Conservation (phyloP, 2,888 invertebrate species). For the Cantharis rufa region DNA sequence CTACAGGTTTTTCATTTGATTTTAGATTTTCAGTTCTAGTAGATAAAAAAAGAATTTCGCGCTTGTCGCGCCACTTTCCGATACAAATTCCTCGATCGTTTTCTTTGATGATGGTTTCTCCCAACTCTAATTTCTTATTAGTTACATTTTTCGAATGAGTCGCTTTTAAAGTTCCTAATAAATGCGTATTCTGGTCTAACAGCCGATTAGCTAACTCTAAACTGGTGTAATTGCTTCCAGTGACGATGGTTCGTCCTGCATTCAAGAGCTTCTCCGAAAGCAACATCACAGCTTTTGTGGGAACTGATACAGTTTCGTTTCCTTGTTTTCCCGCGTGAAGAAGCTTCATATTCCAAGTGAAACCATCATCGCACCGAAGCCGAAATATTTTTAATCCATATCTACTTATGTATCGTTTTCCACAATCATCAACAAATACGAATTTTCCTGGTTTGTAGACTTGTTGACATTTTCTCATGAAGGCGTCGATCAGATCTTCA, state of each 20-base stretch:
- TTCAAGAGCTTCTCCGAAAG: not conserved
- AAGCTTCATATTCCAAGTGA: not conserved
- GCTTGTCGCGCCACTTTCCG: not conserved
- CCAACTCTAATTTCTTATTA: constrained; percentile 3
- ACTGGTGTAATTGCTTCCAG: constrained; percentile 33
- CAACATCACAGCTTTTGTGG: not conserved
- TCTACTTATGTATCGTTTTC: constrained; percentile 34
- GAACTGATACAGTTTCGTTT: not conserved
- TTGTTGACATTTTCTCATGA: constrained; percentile 30
- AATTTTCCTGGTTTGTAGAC: constrained; percentile 34
- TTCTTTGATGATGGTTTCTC: constrained; percentile 1
- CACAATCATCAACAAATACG: constrained; percentile 40
- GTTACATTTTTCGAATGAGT: constrained; percentile 4
- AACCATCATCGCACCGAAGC: constrained; percentile 24
- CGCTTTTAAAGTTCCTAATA: constrained; percentile 24
- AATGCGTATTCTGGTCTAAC: constrained; percentile 29
- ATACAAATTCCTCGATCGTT: constrained; percentile 10
- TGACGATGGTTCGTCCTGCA: constrained; percentile 17
- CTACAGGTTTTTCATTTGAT: constrained; percentile 17
- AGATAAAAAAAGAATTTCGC: constrained; percentile 3
- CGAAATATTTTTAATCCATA: constrained; percentile 42
- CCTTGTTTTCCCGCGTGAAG: not conserved
- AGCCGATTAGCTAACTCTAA: constrained; percentile 25
- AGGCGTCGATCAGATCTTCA: constrained; percentile 30
- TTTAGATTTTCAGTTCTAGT: not conserved